Conservation (phyloP, 2,888 invertebrate species). For the Coenonympha glycerion region DNA sequence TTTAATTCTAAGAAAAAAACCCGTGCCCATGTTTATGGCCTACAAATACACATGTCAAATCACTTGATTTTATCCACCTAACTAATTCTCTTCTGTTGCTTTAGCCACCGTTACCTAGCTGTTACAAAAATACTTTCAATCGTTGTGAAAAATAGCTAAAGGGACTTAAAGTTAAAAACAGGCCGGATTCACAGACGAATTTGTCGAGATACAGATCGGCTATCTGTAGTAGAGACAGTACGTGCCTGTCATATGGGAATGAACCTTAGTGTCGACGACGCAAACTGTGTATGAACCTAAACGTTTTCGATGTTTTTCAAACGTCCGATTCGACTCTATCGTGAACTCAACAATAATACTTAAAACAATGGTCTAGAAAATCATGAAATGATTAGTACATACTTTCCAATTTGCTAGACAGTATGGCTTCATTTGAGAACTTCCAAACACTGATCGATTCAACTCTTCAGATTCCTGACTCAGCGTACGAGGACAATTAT, state of each 20-base stretch:
- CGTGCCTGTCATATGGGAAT: not conserved
- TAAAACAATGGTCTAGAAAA: slow-evolving; percentile 25
- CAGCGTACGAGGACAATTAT: no score
- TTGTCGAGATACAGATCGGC: not conserved
- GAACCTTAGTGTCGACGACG: slow-evolving; percentile 47
- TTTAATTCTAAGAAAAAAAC: no score
- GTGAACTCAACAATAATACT: slow-evolving; percentile 17
- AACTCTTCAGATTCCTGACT: not conserved
- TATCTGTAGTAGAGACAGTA: no score
- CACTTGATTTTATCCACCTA: no score
- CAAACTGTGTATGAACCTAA: slow-evolving; percentile 29
- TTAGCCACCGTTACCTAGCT: no score
- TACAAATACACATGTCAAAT: no score
- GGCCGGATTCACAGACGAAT: no score
- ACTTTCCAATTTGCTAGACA: slow-evolving; percentile 32
- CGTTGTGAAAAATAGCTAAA: no score
- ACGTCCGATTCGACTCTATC: slow-evolving; percentile 26
- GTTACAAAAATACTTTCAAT: no score
- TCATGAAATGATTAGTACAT: slow-evolving; percentile 29
- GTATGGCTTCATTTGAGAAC: slow-evolving; percentile 21
- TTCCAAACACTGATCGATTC: not conserved
- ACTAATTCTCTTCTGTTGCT: no score
- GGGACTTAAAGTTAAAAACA: no score
- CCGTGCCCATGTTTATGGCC: no score
- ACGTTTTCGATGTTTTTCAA: slow-evolving; percentile 57